Conservation (phyloP, 2,113 vertebrate species). For the Sprattus sprattus region DNA sequence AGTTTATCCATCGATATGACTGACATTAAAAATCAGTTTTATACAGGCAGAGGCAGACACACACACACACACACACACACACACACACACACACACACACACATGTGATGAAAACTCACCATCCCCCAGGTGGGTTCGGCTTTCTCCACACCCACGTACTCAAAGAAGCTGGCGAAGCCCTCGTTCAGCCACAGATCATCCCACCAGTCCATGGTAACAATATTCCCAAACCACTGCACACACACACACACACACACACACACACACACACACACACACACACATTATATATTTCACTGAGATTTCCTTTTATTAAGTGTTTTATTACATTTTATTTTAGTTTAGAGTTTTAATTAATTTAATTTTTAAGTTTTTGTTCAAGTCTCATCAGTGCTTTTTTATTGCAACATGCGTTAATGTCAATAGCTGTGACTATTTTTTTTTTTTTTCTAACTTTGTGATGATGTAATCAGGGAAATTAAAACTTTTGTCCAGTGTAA, state of each 20-base stretch:
- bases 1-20: neutral
- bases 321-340: too few relatives aligned
- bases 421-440: neutral
- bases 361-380: neutral
- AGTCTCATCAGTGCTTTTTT: neutral
- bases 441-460: neutral
- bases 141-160: constrained; percentile 81
- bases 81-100: too few relatives aligned
- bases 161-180: constrained; percentile 96
- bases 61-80: too few relatives aligned
- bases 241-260: neutral
- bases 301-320: neutral
- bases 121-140: constrained; percentile 81
- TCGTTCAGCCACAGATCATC: constrained; percentile 97
- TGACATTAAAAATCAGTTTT: neutral
- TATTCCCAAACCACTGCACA: constrained; percentile 95
- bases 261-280: neutral
- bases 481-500: neutral
- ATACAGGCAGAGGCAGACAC: neutral
- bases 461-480: neutral
- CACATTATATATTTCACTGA: neutral
- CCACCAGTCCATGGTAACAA: constrained; percentile 99
- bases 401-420: neutral
- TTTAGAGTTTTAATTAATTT: too few relatives aligned
- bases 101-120: constrained; percentile 73